Evolutionary conservation across 1,140 invertebrate genomes (phyloP), one percentile per base, ranked within the genome.

Genomic region (Drosophila funebris): DNA sequence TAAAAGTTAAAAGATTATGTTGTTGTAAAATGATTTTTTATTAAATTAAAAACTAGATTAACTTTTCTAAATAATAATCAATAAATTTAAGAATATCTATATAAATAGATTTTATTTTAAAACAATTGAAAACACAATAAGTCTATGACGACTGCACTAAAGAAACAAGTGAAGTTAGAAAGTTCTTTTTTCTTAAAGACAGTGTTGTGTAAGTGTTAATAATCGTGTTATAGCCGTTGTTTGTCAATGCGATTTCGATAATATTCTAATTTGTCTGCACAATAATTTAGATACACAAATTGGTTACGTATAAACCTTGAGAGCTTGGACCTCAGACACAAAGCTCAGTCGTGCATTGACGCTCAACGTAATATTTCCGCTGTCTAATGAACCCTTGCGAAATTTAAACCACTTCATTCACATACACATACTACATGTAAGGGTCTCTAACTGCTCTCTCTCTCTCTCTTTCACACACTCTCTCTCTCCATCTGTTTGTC

Each of bases 361-460:
- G 50, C 37, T 53, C 60, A 24, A 46, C 43, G 9, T 39, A 56
- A 56, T 71, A 64, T 56, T 39, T 71, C 33, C 50, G 60, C 14
- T 71, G 68, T 27, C 50, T 71, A 71, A 71, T 71, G 68, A 71
- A 71, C 29, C 68, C 27, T 16, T 20, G n/a, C n/a, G 16, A 48
- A 48, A 70, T 63, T 54, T 22, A 64, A 64, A 64, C 39, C 36
- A 27, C 48, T 56, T 37, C 39, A 70, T 29, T 29, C 13, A 31
- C 39, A 53, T n/a, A 29, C 20, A 54, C 4, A 58, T 5, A 44
- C 9, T 41, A 33, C 13, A 18, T 33, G 27, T 8, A 41, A 6
- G 16, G 3, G 14, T 39, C n/a, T 16, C 1, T 13, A 41, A 5
- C 14, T 11, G 3, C 43, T 24, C 9, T n/a, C 43, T 44, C 37